A percentile compares a stretch with the other conserved stretches of the same genome.
Conservation (phyloP, 1,140 invertebrate species). For the Homarus americanus region DNA sequence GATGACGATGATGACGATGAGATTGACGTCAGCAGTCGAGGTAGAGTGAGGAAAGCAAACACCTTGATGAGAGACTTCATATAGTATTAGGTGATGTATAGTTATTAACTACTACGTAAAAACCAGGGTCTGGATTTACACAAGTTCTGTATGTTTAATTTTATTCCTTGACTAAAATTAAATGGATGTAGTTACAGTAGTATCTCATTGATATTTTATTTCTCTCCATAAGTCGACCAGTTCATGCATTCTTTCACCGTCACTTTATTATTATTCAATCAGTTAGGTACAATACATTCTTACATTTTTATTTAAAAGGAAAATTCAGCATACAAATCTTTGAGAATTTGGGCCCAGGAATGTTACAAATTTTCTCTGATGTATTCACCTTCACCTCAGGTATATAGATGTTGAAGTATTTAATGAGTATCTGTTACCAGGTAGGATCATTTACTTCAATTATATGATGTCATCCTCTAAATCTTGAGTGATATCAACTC, state of each 20-base stretch:
- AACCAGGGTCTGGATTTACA: no score
- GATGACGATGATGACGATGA: slow-evolving; percentile 61
- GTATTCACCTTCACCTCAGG: slow-evolving; percentile 31
- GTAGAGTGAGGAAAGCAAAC: slow-evolving; percentile 74
- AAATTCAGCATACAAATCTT: no score
- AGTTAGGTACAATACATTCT: no score
- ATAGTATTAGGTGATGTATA: slow-evolving; percentile 67
- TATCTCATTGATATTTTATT: no score
- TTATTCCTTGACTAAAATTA: background rate
- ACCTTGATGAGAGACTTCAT: slow-evolving; percentile 74
- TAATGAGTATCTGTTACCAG: slow-evolving; percentile 1
- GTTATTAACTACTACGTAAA: background rate
- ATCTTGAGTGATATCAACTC: no score
- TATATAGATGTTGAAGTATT: slow-evolving; percentile 15
- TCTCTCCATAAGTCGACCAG: background rate
- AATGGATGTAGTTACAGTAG: background rate
- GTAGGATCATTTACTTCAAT: slow-evolving; percentile 12
- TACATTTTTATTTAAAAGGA: no score
- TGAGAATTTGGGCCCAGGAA: no score
- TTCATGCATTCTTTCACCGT: background rate
- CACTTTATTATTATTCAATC: no score
- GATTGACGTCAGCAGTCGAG: slow-evolving; percentile 73
- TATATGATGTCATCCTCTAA: background rate
- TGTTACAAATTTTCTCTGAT: slow-evolving; percentile 24
- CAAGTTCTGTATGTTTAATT: background rate